phyloP scores from a whole-genome alignment of 1,140 invertebrate genomes.

The Psix sp. region DNA sequence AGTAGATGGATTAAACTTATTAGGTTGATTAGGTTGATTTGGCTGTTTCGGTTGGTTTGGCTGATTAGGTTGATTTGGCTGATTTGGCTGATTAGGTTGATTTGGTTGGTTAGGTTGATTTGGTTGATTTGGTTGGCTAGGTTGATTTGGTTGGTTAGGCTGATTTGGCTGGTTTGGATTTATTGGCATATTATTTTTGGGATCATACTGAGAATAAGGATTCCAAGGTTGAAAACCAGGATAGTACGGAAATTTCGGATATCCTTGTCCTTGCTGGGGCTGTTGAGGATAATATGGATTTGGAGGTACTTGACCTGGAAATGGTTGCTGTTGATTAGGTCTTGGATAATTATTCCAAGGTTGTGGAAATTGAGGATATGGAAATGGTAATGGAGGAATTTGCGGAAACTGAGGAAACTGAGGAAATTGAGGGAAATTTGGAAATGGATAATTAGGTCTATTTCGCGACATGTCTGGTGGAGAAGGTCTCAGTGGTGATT shows the following conservation, averaged over 20 bases:
- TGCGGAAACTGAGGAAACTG: conserved; percentile 10
- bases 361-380: conserved; percentile 27
- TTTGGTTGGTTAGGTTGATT: too few relatives aligned
- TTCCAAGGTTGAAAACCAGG: conserved; percentile 50
- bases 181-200: conserved; percentile 30
- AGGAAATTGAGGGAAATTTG: conserved; percentile 18
- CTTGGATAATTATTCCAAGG: conserved; percentile 30
- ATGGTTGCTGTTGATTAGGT: conserved; percentile 10
- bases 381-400: conserved; percentile 8
- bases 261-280: conserved; percentile 21
- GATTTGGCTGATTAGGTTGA: conserved; percentile 33
- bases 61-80: conserved; percentile 9
- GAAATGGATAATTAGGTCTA: conserved; percentile 12
- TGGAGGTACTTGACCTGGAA: conserved; percentile 22
- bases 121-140: too few relatives aligned
- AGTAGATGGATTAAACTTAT: background rate
- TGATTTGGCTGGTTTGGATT: conserved; percentile 14
- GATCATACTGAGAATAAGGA: conserved; percentile 46
- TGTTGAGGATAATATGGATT: conserved; percentile 9
- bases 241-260: conserved; percentile 30
- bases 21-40: conserved; percentile 11
- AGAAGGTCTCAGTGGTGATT: conserved; percentile 22
- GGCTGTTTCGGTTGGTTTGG: conserved; percentile 17
- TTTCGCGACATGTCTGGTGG: conserved; percentile 18
- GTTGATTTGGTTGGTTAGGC: conserved; percentile 4